Base-by-base conservation (phyloP, 2,888 invertebrate genomes). In the Rhaphigaster nebulosa region DNA sequence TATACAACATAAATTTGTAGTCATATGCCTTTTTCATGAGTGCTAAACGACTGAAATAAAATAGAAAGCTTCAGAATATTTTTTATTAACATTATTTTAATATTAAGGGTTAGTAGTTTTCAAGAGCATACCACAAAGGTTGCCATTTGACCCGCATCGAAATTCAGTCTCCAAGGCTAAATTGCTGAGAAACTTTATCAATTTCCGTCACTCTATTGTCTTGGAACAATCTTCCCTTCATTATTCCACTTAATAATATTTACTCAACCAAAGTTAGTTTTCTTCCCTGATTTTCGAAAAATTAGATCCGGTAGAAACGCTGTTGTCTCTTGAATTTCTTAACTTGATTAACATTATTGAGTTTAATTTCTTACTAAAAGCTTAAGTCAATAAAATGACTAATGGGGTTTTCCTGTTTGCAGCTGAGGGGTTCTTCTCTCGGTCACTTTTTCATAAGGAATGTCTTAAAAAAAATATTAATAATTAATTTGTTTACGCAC, bases 361-460 rank as follows among this genome's bases (percentile, higher is more conserved):
- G 65, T 65, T 65, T 65, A 65, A 65, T 65, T 65, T 65, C 65
- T 65, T 65, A 65, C 65, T 65, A 29, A 65, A 65, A 29, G 65
- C 65, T 29, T 65, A 65, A 65, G 65, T 65, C 29, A 65, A 65
- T 65, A 34, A 65, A 34, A 65, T 13, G 18, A 34, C 65, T 65
- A 65, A 65, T 65, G 65, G 65, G 34, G 65, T 65, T 65, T 65
- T 65, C 65, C 65, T 65, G 29, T 65, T 65, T 65, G 65, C 56
- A 56, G 56, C 26, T 26, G 26, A 56, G 10, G 26, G 26, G 60
- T 20, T 23, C 1, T n/a, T 60, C 13, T n/a, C n/a, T 12, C 60
- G n/a, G 26, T 10, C n/a, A n/a, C n/a, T 60, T 60, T 3, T 3
- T 60, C 60, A 26, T 23, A 60, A 54, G n/a, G n/a, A 60, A 60